These are phyloP conservation scores for Conops quadrifasciatus DNA, from an alignment of 2,888 invertebrate genomes.

Conservation along the genomic window DNA sequence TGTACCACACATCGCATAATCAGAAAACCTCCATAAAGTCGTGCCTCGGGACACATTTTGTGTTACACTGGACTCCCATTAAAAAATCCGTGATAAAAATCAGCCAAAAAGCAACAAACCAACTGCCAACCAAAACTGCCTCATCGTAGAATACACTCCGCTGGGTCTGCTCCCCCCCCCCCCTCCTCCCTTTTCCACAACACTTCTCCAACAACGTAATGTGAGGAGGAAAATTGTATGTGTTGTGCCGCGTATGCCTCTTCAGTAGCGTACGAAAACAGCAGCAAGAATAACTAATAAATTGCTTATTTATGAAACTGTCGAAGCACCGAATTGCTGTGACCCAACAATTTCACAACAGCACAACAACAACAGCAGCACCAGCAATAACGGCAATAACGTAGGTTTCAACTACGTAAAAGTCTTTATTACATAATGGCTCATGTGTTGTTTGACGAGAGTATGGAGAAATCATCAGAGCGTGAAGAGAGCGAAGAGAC, in stretches of 20 bases:
- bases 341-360: too few relatives aligned
- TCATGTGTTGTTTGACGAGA: neutral
- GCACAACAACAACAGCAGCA: neutral
- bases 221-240: neutral
- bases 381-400: neutral
- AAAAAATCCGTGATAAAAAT: too few relatives aligned
- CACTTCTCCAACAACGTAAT: neutral
- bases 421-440: slow-evolving; percentile 21
- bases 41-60: too few relatives aligned
- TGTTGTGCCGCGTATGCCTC: neutral
- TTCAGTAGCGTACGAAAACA: slow-evolving; percentile 40
- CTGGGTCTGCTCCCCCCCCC: too few relatives aligned
- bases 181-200: neutral
- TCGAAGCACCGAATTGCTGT: slow-evolving; percentile 26
- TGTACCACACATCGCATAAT: too few relatives aligned
- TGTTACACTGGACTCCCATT: too few relatives aligned
- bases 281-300: slow-evolving; percentile 55
- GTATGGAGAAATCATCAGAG: neutral
- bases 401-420: neutral
- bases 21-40: too few relatives aligned
- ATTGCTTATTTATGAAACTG: slow-evolving; percentile 55
- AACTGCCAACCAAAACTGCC: too few relatives aligned
- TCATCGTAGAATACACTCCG: too few relatives aligned
- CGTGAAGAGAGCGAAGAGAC: slow-evolving; percentile 2
- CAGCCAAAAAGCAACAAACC: too few relatives aligned